These are phyloP conservation scores for Semnornis frantzii DNA, from an alignment of 2,113 vertebrate species.

Conservation along the genomic window DNA sequence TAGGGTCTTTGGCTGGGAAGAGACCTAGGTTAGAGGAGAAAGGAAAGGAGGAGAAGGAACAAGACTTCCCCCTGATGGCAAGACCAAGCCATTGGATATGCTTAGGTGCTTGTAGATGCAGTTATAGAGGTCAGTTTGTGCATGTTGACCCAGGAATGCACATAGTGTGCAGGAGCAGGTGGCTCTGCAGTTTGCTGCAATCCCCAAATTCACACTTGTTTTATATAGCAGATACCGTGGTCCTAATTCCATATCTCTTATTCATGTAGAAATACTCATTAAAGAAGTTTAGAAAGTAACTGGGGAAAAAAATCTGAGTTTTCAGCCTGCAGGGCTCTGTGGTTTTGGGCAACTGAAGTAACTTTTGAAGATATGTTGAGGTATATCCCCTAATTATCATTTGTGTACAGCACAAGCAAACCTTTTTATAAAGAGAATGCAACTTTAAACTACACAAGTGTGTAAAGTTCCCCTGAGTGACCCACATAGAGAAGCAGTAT, in stretches of 20 bases:
- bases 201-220: background rate
- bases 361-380: background rate
- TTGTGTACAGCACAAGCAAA: background rate
- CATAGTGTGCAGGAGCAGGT: background rate
- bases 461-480: background rate
- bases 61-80: slow-evolving; percentile 55
- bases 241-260: background rate
- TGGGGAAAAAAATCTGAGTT: background rate
- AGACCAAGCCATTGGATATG: background rate
- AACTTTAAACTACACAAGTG: background rate
- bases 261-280: background rate
- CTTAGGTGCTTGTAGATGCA: background rate
- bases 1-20: background rate
- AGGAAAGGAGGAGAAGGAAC: slow-evolving; percentile 19
- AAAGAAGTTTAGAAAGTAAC: background rate
- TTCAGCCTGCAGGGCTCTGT: background rate
- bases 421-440: background rate
- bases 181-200: background rate
- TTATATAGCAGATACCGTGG: background rate
- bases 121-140: background rate
- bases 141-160: accelerated
- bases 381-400: background rate
- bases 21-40: background rate
- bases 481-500: background rate
- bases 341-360: background rate